These are phyloP conservation scores for Phainopepla nitens DNA, from an alignment of 2,113 vertebrate genomes.

Conservation along the genomic window DNA sequence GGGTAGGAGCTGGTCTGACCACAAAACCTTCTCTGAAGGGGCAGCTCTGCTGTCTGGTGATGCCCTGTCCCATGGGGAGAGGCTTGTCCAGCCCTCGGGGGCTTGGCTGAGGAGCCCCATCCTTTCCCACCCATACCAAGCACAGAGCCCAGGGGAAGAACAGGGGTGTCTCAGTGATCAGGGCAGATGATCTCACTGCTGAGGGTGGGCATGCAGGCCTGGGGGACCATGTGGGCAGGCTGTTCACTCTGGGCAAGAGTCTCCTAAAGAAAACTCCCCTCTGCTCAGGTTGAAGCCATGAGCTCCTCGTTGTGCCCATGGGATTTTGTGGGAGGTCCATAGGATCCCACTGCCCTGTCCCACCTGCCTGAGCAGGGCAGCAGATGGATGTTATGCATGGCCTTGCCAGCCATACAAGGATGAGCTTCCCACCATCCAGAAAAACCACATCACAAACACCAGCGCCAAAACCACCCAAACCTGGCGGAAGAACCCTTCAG, in stretches of 20 bases:
- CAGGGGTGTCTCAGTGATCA: background rate
- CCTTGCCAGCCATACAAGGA: background rate
- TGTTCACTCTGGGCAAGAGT: background rate
- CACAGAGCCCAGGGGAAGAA: background rate
- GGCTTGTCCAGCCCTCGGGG: background rate
- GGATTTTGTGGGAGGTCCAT: background rate
- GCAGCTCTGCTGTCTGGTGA: background rate
- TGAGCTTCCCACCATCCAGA: background rate
- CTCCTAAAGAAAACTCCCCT: background rate
- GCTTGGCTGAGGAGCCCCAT: background rate
- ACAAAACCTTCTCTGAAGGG: background rate
- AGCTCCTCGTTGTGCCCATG: rapidly evolving
- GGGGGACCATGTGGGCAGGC: background rate
- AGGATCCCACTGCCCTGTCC: background rate
- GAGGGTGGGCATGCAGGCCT: background rate
- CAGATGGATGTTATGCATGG: background rate
- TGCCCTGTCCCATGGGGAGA: background rate
- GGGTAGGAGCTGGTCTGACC: background rate
- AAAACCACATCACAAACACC: constrained; percentile 15
- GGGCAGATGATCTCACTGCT: background rate
- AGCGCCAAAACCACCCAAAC: background rate
- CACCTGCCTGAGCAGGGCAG: background rate
- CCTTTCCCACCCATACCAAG: background rate
- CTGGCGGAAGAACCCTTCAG: background rate
- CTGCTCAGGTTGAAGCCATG: background rate